These are phyloP conservation scores for Perithous albicinctus DNA, from an alignment of 2,888 invertebrate species.

Conservation along the genomic window DNA sequence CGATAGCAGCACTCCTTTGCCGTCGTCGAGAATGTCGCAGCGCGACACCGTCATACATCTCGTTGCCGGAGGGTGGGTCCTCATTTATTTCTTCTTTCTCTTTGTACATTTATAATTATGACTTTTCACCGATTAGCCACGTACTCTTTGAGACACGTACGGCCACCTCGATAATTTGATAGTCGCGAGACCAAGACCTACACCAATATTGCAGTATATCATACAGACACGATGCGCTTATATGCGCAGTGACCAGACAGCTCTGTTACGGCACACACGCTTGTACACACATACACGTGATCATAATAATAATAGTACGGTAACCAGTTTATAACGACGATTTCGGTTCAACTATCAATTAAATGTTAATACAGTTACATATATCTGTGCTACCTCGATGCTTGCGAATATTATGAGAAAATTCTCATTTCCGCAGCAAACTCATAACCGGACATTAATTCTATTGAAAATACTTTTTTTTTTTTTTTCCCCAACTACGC, in stretches of 20 bases:
- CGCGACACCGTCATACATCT: slow-evolving; percentile 96
- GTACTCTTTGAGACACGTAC: background rate
- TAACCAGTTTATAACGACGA: slow-evolving; percentile 15
- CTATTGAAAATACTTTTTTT: too few relatives aligned
- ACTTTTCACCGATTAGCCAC: background rate
- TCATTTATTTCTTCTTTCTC: slow-evolving; percentile 32
- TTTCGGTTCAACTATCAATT: background rate
- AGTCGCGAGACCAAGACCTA: slow-evolving; percentile 61
- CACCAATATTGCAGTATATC: slow-evolving; percentile 61
- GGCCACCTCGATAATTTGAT: background rate
- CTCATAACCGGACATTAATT: too few relatives aligned
- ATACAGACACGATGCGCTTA: slow-evolving; percentile 50
- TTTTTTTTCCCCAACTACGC: too few relatives aligned
- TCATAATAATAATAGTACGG: slow-evolving; percentile 44
- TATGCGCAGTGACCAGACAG: slow-evolving; percentile 65
- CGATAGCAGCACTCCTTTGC: slow-evolving; percentile 82
- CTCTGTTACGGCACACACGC: slow-evolving; percentile 44
- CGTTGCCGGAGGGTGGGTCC: slow-evolving; percentile 97
- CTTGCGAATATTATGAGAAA: background rate
- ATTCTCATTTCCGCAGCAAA: too few relatives aligned
- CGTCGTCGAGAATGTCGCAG: slow-evolving; percentile 88
- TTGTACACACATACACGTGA: slow-evolving; percentile 50
- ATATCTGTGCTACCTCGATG: background rate
- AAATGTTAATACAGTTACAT: background rate
- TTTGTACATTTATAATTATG: background rate